Base-by-base conservation (phyloP, 2,888 invertebrate genomes). In the Cataglyphis rosenhaueri region DNA sequence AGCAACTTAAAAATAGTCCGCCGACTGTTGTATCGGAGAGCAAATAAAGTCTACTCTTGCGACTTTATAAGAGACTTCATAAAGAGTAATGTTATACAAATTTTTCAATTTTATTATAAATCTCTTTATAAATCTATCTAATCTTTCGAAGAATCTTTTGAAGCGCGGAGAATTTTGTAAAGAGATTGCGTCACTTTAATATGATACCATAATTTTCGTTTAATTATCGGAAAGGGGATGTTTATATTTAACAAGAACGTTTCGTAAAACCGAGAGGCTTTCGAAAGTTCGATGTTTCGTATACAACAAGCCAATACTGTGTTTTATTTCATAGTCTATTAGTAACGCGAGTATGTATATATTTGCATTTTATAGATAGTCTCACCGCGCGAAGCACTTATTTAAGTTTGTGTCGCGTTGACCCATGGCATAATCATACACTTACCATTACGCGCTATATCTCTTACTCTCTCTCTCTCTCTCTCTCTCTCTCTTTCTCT, bases 1-100 rank as follows among this genome's bases (percentile, higher is more conserved):
- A 79, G 78, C 78, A 79, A 59, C 35, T 70, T 79, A 79, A 79
- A 79, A 79, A 79, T 79, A 79, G 78, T 79, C 59, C 78, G 25
- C 70, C 59, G 78, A 70, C 59, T 71, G 55, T 68, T 59, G 59
- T 71, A n/a, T 18, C 78, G 59, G 44, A 48, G 59, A 71, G 59
- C 78, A 79, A 71, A 79, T 79, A 79, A 79, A 76, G 68, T 48
- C 74, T 75, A 76, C n/a, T 25, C n/a, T n/a, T n/a, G 48, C 55
- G 66, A 38, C 35, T 76, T 66, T 76, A 76, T 21, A 66, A 76
- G 52, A 76, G n/a, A 52, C 48, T 52, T 68, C 68, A 38, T 55
- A n/a, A 6, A 41, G 25, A 41, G 65, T 41, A 48, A 62, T 48
- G 21, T 62, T 35, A 3, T 35, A 44, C n/a, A 64, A 62, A 76